phyloP scores from a whole-genome alignment of 2,888 invertebrate species.

The Cryptus viduatorius region DNA sequence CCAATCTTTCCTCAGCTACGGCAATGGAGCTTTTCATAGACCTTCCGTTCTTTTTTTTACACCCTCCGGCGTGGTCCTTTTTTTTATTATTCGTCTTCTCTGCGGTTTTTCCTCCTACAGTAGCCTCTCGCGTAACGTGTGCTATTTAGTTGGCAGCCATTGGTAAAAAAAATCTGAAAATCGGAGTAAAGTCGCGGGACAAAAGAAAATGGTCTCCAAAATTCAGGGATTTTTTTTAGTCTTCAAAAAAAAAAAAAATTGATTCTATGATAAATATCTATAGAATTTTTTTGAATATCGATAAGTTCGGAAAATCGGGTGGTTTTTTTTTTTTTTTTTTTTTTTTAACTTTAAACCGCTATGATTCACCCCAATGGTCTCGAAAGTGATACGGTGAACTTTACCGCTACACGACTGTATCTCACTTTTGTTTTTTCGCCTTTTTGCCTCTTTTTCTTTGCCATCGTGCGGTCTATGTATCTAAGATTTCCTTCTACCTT shows the following conservation, averaged over 20 bases:
- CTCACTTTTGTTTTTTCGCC: not conserved
- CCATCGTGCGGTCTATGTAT: not conserved
- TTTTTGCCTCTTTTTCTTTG: not conserved
- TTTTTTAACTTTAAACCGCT: too few relatives aligned
- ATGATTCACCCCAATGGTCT: too few relatives aligned
- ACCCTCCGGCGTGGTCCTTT: constrained; percentile 17
- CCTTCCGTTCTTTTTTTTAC: constrained; percentile 9
- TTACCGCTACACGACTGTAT: not conserved
- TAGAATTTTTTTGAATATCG: too few relatives aligned
- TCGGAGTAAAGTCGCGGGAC: too few relatives aligned
- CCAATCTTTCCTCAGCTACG: constrained; percentile 30
- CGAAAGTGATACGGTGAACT: not conserved
- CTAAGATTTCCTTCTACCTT: not conserved
- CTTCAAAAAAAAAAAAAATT: too few relatives aligned
- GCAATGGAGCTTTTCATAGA: constrained; percentile 44
- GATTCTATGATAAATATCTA: too few relatives aligned
- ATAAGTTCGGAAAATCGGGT: too few relatives aligned
- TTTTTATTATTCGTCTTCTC: constrained; percentile 4
- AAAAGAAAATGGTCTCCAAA: too few relatives aligned
- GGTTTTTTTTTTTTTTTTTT: too few relatives aligned
- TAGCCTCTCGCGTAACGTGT: not conserved
- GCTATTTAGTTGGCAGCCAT: too few relatives aligned
- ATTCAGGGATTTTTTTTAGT: too few relatives aligned
- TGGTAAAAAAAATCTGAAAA: too few relatives aligned
- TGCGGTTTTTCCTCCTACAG: not conserved